Evolutionary conservation across 2,888 invertebrate genomes (phyloP).

Genomic region (Dasypolia templi): DNA sequence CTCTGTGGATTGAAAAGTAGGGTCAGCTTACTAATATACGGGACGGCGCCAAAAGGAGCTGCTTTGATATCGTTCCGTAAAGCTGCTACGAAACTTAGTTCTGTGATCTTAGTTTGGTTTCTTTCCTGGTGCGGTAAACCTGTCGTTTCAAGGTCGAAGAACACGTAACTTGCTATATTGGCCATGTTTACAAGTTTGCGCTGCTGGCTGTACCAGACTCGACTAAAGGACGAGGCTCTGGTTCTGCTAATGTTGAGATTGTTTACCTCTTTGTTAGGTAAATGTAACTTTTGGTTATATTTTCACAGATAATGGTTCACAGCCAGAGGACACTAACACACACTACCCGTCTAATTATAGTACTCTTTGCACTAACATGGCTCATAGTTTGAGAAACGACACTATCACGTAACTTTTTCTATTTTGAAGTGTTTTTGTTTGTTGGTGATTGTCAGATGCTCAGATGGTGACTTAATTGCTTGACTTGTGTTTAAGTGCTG

Average conservation of each 20-base stretch:
- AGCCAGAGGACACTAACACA: neutral
- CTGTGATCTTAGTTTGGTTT: slow-evolving; percentile 92
- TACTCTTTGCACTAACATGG: too few relatives aligned
- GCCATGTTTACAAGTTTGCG: slow-evolving; percentile 53
- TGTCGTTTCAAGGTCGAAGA: slow-evolving; percentile 94
- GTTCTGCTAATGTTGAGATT: neutral
- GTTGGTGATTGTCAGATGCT: too few relatives aligned
- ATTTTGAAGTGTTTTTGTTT: neutral
- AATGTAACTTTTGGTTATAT: neutral
- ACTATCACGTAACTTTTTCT: neutral
- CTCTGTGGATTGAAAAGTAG: slow-evolving; percentile 92
- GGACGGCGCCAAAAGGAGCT: slow-evolving; percentile 78
- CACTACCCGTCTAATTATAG: too few relatives aligned
- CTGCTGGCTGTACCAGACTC: slow-evolving; percentile 12
- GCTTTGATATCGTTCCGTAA: slow-evolving; percentile 87
- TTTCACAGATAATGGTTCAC: neutral
- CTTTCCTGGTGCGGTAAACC: slow-evolving; percentile 91
- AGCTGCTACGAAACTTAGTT: slow-evolving; percentile 92
- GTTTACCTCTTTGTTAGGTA: neutral
- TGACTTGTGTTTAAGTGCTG: neutral
- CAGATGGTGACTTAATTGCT: too few relatives aligned
- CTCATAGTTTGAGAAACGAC: neutral
- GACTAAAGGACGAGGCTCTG: neutral
- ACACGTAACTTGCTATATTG: slow-evolving; percentile 91
- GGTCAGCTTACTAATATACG: slow-evolving; percentile 93